Base-by-base conservation (phyloP, 2,797 vertebrate genomes). In the Halcyon smyrnensis region DNA sequence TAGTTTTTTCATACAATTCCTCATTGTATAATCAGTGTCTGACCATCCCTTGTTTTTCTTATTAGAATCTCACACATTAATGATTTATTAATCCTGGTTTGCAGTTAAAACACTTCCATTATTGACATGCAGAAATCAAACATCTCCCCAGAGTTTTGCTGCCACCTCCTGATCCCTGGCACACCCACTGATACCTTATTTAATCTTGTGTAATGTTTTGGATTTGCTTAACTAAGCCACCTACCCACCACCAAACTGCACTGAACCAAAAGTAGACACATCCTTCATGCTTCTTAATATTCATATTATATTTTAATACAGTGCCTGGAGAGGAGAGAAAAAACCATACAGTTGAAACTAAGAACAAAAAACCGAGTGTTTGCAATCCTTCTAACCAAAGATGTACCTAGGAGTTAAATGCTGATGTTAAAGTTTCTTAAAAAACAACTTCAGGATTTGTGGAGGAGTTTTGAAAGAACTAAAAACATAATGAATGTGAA, bases 91-190 rank as follows among this genome's bases (percentile, higher is more conserved):
- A 14, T 83, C 89, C 82, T 81, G 25, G 32, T 68, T 62, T 86
- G 60, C 45, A 77, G 28, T 80, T 89, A 83, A 89, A 91, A 80
- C 60, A 28, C 9, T 85, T 70, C 50, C 18, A n/a, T 68, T 83
- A 28, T 6, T 86, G 73, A 53, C 50, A 39, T 46, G 48, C 45
- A 94, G 84, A 86, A 88, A 90, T 30, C 50, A 84, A 68, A 71
- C 24, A 32, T 68, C 57, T 91, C 70, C 48, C 89, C 79, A 78
- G 87, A 78, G 80, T 93, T 93, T 89, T 95, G 88, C 91, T 95
- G 95, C 87, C 87, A 93, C 41, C 83, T 93, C 88, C 63, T 90
- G 88, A 94, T 88, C 50, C 67, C 36, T 87, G 69, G 30, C 80
- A 95, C 67, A 71, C 50, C 37, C 71, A 65, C 65, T 84, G 28